Evolutionary conservation across 1,140 invertebrate genomes (phyloP), one percentile per base, ranked within the genome.

Genomic region (Aphidius gifuensis): DNA sequence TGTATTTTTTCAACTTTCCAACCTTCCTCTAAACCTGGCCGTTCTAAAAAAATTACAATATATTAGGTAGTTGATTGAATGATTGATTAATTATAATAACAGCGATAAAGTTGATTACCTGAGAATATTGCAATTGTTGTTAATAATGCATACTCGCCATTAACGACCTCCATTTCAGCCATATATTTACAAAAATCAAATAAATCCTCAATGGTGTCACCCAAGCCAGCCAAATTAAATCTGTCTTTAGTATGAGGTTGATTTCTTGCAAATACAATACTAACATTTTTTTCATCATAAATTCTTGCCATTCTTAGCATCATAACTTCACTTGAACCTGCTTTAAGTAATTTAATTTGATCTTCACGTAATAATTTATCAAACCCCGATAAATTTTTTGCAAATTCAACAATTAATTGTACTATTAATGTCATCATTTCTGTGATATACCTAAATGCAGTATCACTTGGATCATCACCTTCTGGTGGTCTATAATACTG

Each of bases 61-160:
- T 16, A 16, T 16, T 16, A 16, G 16, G 16, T 16, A 16, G 16
- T 16, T 16, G 16, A 16, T 16, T 16, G 0, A 16, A 16, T 16
- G 16, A 16, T 16, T 16, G 1, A 16, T 16, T 16, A 16, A 16
- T 16, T 16, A 16, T 16, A 84, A 48, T 46, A 8, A 49, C 49
- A 59, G 5, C 1, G 8, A 38, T 16, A 48, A 8, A 48, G 3
- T 16, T 56, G 71, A 77, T 82, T 80, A 96, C 94, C 94, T 81
- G 96, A 98, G 83, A 98, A 99, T 74, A 98, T 96, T 69, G 96
- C 93, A 72, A 98, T 95, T 74, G 96, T 95, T 51, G 95, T 97
- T 66, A 99, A 87, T 66, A 99, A 85, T 40, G 95, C 94, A 74
- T 97, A 98, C 76, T 98, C 96, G n/a, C 96, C 93, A 81, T 98